Base-by-base conservation (phyloP, 2,797 vertebrate genomes). In the Pseudochirops corinnae region DNA sequence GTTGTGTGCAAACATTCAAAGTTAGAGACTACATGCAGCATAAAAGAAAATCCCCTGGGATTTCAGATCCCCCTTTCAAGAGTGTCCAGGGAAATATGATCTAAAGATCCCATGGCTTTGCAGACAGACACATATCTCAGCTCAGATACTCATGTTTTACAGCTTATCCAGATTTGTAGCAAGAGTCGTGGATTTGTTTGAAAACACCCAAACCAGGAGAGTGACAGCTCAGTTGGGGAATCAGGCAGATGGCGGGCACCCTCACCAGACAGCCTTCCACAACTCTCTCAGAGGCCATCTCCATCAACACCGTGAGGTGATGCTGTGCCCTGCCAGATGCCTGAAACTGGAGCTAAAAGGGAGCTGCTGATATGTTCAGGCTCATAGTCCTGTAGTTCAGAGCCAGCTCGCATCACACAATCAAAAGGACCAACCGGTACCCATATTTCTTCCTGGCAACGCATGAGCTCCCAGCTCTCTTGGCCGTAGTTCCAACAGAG, bases 41-140 rank as follows among this genome's bases (percentile, higher is more conserved):
- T 55, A 57, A 97, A 97, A 97, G 93, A 95, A 97, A 96, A 94
- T 0, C 91, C 60, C 53, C 13, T 33, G 92, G 95, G 97, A 96
- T 96, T 60, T 92, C 5, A 0, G 29, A 62, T 92, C 33, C 96
- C 92, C 31, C 74, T 97, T 96, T 95, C 52, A 94, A 96, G 98
- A 94, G 90, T 93, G 91, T 96, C 95, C 29, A 46, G 92, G 95
- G 93, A 92, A 98, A 93, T 29, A 93, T 33, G 56, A 96, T 92
- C 94, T 96, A 58, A 50, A 96, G 91, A 94, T 94, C 67, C 87
- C 93, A 95, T n/a, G 56, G 95, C 39, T 46, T 93, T 90, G 6
- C 50, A 98, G 55, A 95, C 62, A 93, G 31, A 95, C 3, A 55
- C 28, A 93, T 0, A 5, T 39, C 11, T 91, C 50, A 90, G 74